Conservation (phyloP, 2,888 invertebrate species). For the Dysmachus trigonus region DNA sequence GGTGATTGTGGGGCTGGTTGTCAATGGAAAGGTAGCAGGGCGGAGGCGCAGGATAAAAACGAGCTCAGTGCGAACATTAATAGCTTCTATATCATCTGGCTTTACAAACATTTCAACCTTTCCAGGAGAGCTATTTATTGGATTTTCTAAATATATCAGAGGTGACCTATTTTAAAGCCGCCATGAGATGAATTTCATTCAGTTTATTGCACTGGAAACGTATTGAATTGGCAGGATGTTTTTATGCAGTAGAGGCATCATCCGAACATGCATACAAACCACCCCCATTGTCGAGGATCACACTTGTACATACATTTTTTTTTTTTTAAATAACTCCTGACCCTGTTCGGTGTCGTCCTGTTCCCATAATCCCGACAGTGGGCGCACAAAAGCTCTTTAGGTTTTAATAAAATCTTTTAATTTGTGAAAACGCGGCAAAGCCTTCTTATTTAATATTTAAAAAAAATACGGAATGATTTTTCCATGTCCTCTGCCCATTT, state of each 20-base stretch:
- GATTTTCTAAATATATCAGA: constrained; percentile 18
- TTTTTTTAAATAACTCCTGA: background rate
- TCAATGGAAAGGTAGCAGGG: background rate
- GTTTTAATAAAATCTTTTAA: constrained; percentile 20
- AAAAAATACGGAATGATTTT: background rate
- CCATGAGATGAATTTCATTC: constrained; percentile 29
- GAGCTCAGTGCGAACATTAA: background rate
- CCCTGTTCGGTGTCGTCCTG: background rate
- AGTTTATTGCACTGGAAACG: constrained; percentile 15
- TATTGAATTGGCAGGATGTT: constrained; percentile 15
- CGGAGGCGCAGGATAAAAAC: background rate
- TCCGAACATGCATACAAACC: background rate
- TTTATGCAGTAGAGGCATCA: background rate
- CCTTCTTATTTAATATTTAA: background rate
- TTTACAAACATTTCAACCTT: background rate
- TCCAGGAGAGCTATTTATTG: background rate
- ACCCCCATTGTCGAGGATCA: background rate
- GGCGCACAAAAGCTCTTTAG: background rate
- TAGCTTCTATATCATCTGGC: background rate
- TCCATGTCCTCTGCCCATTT: background rate
- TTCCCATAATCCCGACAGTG: background rate
- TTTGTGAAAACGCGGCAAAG: background rate
- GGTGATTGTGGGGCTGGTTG: background rate
- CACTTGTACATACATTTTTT: background rate
- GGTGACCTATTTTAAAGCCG: constrained; percentile 26